Percentiles rank a stretch among this genome's conserved stretches.
These are phyloP conservation scores for Corythornis vintsioides DNA, from an alignment of 2,113 vertebrate genomes.

Conservation along the genomic window DNA sequence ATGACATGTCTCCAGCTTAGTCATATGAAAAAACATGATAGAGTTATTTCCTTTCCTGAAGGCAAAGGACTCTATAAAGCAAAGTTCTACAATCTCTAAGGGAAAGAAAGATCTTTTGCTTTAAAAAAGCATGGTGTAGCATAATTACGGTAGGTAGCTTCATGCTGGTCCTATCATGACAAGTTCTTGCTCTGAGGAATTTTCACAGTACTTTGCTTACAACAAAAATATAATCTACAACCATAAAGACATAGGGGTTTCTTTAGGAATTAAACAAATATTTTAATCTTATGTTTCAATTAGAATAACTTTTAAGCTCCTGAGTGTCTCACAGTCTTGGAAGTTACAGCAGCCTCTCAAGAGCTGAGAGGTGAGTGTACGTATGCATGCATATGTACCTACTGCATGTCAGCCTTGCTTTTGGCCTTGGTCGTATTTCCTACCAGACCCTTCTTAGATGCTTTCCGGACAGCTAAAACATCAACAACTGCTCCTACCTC, in stretches of 20 bases:
- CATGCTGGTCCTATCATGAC: neutral
- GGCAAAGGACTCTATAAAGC: neutral
- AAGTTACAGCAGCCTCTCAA: neutral
- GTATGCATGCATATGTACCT: accelerated
- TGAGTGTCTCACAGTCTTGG: neutral
- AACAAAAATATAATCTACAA: neutral
- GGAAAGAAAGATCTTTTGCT: neutral
- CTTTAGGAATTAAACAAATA: neutral
- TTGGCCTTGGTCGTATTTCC: neutral
- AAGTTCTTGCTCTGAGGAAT: neutral
- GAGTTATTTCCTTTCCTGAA: neutral
- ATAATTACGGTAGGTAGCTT: neutral
- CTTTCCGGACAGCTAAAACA: no score
- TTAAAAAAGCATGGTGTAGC: neutral
- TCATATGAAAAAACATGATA: neutral
- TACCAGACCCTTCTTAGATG: no score
- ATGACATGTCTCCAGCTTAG: neutral
- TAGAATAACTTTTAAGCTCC: neutral
- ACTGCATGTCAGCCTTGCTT: neutral
- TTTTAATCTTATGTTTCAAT: neutral
- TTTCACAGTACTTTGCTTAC: neutral
- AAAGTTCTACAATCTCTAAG: neutral
- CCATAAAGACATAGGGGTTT: neutral
- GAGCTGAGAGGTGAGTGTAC: neutral
- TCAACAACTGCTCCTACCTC: no score